A percentile compares a stretch with the other conserved stretches of the same genome.
phyloP scores from a whole-genome alignment of 2,888 invertebrate genomes.

The Aquatica leii region DNA sequence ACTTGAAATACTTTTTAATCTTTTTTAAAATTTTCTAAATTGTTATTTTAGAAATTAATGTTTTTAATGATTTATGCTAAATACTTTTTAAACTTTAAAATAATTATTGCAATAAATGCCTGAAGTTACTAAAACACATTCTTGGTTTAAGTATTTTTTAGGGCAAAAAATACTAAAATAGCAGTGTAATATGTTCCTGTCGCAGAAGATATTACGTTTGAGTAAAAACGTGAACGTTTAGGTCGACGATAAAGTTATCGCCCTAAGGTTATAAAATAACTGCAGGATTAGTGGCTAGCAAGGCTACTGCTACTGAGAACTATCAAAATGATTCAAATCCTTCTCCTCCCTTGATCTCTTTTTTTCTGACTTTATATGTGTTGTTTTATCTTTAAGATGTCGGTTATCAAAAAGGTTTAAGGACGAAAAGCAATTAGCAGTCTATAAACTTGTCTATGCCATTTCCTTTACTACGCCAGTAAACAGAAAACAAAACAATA shows the following conservation, averaged over 20 bases:
- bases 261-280: conserved; percentile 37
- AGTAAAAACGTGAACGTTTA: conserved; percentile 34
- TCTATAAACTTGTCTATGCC: no score
- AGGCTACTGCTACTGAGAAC: conserved; percentile 24
- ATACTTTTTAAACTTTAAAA: no score
- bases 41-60: no score
- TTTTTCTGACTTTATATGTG: background rate
- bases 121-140: no score
- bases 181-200: conserved; percentile 35
- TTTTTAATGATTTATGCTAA: no score
- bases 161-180: conserved; percentile 30
- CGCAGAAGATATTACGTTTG: conserved; percentile 31
- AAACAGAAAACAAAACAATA: no score
- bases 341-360: background rate
- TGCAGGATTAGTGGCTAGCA: conserved; percentile 37
- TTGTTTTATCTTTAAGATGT: background rate
- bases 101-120: no score
- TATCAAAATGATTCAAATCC: conserved; percentile 30
- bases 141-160: no score
- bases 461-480: no score
- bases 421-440: no score
- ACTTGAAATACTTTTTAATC: no score
- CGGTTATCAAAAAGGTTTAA: conserved; percentile 12
- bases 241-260: conserved; percentile 38
- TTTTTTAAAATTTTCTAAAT: no score